phyloP scores from a whole-genome alignment of 2,113 vertebrate species.

The Cryptotis parvus region DNA sequence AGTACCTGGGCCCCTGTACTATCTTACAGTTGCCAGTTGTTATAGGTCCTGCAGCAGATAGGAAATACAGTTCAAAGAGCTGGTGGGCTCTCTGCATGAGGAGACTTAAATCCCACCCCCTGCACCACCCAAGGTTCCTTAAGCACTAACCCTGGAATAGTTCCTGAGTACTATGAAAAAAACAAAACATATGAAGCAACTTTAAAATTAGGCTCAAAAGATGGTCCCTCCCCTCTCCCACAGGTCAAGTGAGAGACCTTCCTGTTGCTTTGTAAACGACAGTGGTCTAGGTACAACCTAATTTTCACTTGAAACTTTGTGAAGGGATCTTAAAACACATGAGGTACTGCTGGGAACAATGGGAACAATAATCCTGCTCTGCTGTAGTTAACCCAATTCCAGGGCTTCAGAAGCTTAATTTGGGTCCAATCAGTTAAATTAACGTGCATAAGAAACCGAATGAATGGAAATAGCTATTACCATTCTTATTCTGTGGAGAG shows the following conservation, averaged over 20 bases:
- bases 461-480: not conserved
- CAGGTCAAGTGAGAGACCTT: not conserved
- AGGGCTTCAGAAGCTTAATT: not conserved
- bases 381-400: conserved; percentile 13
- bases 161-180: too few species aligned
- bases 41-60: not conserved
- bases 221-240: not conserved
- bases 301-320: not conserved
- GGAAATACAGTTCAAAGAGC: conserved; percentile 36
- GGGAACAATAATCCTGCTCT: too few species aligned
- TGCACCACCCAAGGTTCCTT: too few species aligned
- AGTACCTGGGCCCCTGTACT: too few species aligned
- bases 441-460: not conserved
- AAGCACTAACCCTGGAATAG: too few species aligned
- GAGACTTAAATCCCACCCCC: too few species aligned
- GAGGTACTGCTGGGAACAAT: too few species aligned
- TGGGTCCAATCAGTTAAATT: not conserved
- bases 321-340: conserved; percentile 47
- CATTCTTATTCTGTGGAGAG: not conserved
- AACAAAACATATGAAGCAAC: not conserved
- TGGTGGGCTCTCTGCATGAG: too few species aligned
- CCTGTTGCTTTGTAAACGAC: not conserved
- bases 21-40: conserved; percentile 8
- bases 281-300: not conserved
- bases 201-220: not conserved